phyloP scores from a whole-genome alignment of 53 echinoderm and acorn worm species.

The Astropecten irregularis region DNA sequence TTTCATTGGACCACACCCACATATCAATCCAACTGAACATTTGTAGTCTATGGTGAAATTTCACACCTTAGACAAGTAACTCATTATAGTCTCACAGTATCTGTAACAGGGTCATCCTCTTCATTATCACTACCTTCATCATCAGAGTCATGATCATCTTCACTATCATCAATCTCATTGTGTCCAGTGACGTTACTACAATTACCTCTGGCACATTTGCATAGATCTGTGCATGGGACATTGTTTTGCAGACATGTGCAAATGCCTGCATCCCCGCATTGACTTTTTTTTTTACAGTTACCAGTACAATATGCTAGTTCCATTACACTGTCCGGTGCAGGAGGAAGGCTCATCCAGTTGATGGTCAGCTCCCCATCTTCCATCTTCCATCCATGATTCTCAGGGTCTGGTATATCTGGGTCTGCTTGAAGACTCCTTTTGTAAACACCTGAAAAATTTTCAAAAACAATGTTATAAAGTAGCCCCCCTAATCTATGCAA shows the following conservation, averaged over 20 bases:
- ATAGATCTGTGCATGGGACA: slow-evolving; percentile 49
- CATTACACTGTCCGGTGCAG: slow-evolving; percentile 54
- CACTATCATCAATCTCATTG: slow-evolving; percentile 9
- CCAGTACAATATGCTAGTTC: slow-evolving; percentile 45
- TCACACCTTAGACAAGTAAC: too few species aligned
- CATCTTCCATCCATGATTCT: slow-evolving; percentile 58
- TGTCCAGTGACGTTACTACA: slow-evolving; percentile 32
- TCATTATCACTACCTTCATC: slow-evolving; percentile 5
- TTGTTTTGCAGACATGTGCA: slow-evolving; percentile 48
- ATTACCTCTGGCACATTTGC: slow-evolving; percentile 48
- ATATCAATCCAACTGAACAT: too few species aligned
- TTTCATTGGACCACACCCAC: too few species aligned
- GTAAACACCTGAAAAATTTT: not conserved
- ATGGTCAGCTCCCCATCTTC: slow-evolving; percentile 44
- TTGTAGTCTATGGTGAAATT: too few species aligned
- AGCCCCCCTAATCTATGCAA: too few species aligned
- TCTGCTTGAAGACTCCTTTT: slow-evolving; percentile 50
- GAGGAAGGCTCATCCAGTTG: slow-evolving; percentile 60
- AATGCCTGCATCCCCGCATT: slow-evolving; percentile 2
- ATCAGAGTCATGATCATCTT: slow-evolving; percentile 31
- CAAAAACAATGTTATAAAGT: too few species aligned
- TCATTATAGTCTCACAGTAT: too few species aligned
- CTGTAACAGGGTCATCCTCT: too few species aligned
- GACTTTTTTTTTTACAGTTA: not conserved
- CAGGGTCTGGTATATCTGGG: slow-evolving; percentile 50